phyloP scores from a whole-genome alignment of 2,113 vertebrate species.

The Scytalopus superciliaris region DNA sequence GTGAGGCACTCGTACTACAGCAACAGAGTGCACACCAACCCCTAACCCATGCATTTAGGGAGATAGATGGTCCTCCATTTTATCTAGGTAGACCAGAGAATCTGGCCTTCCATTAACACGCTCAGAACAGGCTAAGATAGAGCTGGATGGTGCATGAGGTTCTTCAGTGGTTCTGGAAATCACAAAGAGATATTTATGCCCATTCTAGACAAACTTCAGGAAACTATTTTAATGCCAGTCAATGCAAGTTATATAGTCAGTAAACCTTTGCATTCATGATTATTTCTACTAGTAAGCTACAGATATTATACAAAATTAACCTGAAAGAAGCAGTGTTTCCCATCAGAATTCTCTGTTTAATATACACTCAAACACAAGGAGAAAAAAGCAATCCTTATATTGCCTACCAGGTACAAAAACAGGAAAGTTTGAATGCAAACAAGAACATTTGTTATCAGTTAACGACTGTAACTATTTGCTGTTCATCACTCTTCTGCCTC shows the following conservation, averaged over 20 bases:
- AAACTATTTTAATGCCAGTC: neutral
- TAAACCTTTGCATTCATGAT: neutral
- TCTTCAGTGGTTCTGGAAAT: neutral
- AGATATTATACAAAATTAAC: neutral
- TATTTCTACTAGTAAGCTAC: neutral
- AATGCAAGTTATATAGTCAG: neutral
- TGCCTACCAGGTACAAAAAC: neutral
- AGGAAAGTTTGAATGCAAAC: neutral
- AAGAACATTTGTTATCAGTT: neutral
- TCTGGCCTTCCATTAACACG: neutral
- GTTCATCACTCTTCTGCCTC: neutral
- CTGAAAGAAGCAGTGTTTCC: neutral
- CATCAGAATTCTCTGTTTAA: neutral
- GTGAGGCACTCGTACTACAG: neutral
- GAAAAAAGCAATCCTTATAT: neutral
- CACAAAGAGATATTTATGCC: neutral
- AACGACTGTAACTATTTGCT: constrained; percentile 1
- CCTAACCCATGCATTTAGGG: neutral
- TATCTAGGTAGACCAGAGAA: neutral
- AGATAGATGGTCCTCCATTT: neutral
- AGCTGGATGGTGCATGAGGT: neutral
- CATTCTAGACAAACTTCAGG: neutral
- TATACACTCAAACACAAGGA: neutral
- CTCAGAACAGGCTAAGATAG: neutral
- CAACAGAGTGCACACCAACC: neutral